Evolutionary conservation across 2,888 invertebrate species (phyloP).

Genomic region (Mayetiola destructor): DNA sequence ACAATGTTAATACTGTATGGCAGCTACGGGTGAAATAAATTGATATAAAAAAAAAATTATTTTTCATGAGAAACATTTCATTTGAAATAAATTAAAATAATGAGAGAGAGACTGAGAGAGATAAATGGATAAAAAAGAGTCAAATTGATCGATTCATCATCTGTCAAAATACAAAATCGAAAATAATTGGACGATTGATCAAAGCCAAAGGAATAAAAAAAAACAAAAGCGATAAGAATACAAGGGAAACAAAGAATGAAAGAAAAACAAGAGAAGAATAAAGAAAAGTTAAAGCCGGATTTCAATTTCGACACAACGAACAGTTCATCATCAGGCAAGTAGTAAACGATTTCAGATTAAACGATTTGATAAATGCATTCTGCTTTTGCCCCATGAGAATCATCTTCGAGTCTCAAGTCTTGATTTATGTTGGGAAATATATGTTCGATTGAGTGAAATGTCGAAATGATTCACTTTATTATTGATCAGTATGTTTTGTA

Average conservation of each 20-base stretch:
- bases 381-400: constrained; percentile 9
- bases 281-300: too few species aligned
- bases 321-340: neutral
- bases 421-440: constrained; percentile 7
- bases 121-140: neutral
- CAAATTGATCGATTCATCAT: too few species aligned
- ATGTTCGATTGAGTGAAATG: constrained; percentile 8
- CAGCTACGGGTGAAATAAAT: constrained; percentile 47
- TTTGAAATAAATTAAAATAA: neutral
- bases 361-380: constrained; percentile 12
- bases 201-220: neutral
- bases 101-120: neutral
- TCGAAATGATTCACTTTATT: constrained; percentile 4
- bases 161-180: too few species aligned
- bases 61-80: too few species aligned
- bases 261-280: neutral
- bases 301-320: constrained; percentile 4
- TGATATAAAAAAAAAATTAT: constrained; percentile 18
- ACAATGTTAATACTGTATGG: constrained; percentile 70
- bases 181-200: too few species aligned
- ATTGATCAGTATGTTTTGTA: too few species aligned
- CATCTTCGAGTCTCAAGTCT: neutral
- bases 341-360: neutral
- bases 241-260: neutral
- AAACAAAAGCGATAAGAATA: neutral